Evolutionary conservation across 2,888 invertebrate genomes (phyloP).

Genomic region (Lycaena phlaeas): DNA sequence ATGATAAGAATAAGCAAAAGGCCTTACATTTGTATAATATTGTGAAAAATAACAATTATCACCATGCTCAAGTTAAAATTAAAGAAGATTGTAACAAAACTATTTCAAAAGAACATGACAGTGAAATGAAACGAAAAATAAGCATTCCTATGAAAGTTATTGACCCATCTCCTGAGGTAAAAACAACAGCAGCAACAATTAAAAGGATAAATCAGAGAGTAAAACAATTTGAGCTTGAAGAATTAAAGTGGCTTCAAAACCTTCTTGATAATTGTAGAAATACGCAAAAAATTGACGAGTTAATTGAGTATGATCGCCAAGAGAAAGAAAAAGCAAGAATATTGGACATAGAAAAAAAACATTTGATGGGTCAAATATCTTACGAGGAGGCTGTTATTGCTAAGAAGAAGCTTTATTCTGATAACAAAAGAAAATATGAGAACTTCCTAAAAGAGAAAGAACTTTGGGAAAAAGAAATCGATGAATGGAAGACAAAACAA

Average conservation of each 20-base stretch:
- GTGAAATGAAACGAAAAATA: conserved; percentile 25
- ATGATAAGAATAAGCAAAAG: conserved; percentile 48
- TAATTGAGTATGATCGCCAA: conserved; percentile 57
- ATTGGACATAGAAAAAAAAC: conserved; percentile 72
- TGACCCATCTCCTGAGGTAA: conserved; percentile 32
- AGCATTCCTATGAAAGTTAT: conserved; percentile 1
- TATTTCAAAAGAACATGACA: conserved; percentile 35
- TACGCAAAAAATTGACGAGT: conserved; percentile 43
- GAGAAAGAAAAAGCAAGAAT: conserved; percentile 59
- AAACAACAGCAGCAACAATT: conserved; percentile 62
- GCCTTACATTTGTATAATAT: conserved; percentile 38
- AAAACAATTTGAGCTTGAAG: conserved; percentile 53
- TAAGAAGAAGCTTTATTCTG: conserved; percentile 56
- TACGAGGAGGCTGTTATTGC: conserved; percentile 74
- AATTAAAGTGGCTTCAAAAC: conserved; percentile 64
- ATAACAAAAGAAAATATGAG: conserved; percentile 64
- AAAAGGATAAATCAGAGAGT: conserved; percentile 67
- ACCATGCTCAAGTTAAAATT: conserved; percentile 38
- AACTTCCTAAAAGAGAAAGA: conserved; percentile 63
- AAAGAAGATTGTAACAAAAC: conserved; percentile 31
- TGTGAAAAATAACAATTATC: conserved; percentile 34
- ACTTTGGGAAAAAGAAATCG: conserved; percentile 59
- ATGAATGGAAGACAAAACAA: conserved; percentile 61
- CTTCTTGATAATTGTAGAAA: conserved; percentile 58
- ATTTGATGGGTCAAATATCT: conserved; percentile 70